Conservation (phyloP, 2,888 invertebrate genomes). For the Oegoconia quadripuncta region DNA sequence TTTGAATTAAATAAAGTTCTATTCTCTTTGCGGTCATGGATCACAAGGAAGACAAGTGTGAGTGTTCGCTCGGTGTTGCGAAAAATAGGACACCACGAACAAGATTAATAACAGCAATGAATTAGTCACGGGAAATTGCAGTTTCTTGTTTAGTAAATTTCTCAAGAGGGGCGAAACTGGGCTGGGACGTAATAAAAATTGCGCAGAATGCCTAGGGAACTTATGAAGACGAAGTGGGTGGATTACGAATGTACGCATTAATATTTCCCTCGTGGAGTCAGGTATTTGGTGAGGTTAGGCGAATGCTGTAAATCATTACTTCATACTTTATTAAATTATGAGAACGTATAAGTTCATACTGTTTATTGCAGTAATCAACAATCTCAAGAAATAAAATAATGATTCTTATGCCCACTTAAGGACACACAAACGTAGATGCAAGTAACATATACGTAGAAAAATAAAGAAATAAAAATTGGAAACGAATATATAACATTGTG, state of each 20-base stretch:
- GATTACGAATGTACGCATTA: constrained; percentile 52
- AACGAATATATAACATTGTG: too few relatives aligned
- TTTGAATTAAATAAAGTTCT: constrained; percentile 7
- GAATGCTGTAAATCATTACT: too few relatives aligned
- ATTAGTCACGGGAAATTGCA: constrained; percentile 65
- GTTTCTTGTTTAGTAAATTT: constrained; percentile 63
- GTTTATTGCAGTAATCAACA: too few relatives aligned
- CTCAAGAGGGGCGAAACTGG: constrained; percentile 29
- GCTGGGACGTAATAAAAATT: constrained; percentile 48
- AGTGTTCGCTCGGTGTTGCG: constrained; percentile 24
- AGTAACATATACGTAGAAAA: too few relatives aligned
- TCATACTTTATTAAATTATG: too few relatives aligned
- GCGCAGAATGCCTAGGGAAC: constrained; percentile 41
- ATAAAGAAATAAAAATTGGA: too few relatives aligned
- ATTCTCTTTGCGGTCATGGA: constrained; percentile 12
- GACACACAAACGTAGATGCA: too few relatives aligned
- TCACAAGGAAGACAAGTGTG: constrained; percentile 19
- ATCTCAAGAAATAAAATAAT: too few relatives aligned
- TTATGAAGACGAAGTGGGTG: constrained; percentile 52
- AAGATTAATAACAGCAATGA: constrained; percentile 61
- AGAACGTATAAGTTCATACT: too few relatives aligned
- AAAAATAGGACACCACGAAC: constrained; percentile 49
- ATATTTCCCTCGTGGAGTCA: neutral
- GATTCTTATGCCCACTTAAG: too few relatives aligned
- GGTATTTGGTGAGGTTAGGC: too few relatives aligned